A percentile compares a stretch with the other conserved stretches of the same genome.
phyloP scores from a whole-genome alignment of 1,140 invertebrate species.

The Zaprionus camerounensis region DNA sequence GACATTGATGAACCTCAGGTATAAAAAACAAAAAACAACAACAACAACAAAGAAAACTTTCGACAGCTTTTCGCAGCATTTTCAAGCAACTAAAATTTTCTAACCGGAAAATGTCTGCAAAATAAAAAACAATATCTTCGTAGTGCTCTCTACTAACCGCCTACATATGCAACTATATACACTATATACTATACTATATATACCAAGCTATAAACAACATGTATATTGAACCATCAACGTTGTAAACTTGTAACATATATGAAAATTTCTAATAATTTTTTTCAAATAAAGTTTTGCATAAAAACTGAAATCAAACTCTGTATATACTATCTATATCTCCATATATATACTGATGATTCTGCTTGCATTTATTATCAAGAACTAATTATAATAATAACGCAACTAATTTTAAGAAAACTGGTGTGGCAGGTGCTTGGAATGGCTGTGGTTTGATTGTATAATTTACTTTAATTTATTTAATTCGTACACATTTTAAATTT shows the following conservation, averaged over 20 bases:
- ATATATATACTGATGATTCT: conserved; percentile 13
- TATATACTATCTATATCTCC: conserved; percentile 27
- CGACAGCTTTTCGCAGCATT: conserved; percentile 4
- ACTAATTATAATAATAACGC: conserved; percentile 23
- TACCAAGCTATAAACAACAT: conserved; percentile 37
- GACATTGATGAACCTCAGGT: conserved; percentile 68
- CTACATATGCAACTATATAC: conserved; percentile 15
- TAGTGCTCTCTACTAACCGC: conserved; percentile 65
- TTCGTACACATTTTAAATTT: no score
- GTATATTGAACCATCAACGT: conserved; percentile 64
- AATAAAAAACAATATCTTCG: conserved; percentile 32
- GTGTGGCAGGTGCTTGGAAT: conserved; percentile 35
- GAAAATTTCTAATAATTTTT: conserved; percentile 62
- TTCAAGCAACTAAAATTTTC: conserved; percentile 28
- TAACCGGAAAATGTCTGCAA: conserved; percentile 60
- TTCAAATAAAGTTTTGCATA: conserved; percentile 72
- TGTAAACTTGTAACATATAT: conserved; percentile 69
- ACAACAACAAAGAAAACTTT: neutral
- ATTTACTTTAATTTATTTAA: conserved; percentile 9
- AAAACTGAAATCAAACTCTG: conserved; percentile 51
- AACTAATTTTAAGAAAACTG: conserved; percentile 33
- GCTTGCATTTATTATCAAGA: conserved; percentile 46
- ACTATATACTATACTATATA: conserved; percentile 24
- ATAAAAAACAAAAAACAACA: conserved; percentile 45
- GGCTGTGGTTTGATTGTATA: conserved; percentile 52